Base-by-base conservation (phyloP, 1,140 invertebrate species). In the Euglossa dilemma region DNA sequence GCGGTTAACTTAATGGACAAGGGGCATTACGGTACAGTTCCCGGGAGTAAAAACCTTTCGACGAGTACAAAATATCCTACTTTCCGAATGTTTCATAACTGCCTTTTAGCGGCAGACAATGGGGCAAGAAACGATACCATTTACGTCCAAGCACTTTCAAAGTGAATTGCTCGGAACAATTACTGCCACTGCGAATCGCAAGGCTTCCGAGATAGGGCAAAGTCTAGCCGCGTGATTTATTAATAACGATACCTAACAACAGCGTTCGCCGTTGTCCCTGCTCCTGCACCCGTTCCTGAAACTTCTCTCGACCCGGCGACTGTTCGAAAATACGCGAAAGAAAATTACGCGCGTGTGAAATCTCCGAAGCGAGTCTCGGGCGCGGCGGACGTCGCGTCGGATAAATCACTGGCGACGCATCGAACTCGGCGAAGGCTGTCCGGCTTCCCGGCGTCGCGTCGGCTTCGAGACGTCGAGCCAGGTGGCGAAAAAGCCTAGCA, bases 1-100 rank as follows among this genome's bases (percentile, higher is more conserved):
- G 36, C 50, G 54, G 77, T 76, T 70, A 70, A 50, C 52, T 76
- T 85, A 82, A 85, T 76, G 79, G 72, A 52, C 47, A 57, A 52
- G 50, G 36, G 45, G 36, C 73, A 74, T 74, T 74, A 81, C 50
- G 23, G 59, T 47, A 23, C 18, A 47, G 64, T 14, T 76, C 3
- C 9, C 61, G 61, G 6, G 12, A 23, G 18, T 67, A 59, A 76
- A 67, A 76, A 82, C 63, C 36, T 28, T 25, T 47, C 36, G 18
- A 57, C 50, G 73, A 12, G 18, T 45, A 50, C 28, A 14, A 61
- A 59, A 43, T 70, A 77, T 43, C 54, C 56, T 36, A 70, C 28
- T 78, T 54, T 20, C 47, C 43, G 45, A 77, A 77, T 61, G 79
- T 75, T 73, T 74, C 79, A 25, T 73, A 63, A 80, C 36, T n/a